Base-by-base conservation (phyloP, 2,888 invertebrate genomes). In the Galerucella calmariensis region DNA sequence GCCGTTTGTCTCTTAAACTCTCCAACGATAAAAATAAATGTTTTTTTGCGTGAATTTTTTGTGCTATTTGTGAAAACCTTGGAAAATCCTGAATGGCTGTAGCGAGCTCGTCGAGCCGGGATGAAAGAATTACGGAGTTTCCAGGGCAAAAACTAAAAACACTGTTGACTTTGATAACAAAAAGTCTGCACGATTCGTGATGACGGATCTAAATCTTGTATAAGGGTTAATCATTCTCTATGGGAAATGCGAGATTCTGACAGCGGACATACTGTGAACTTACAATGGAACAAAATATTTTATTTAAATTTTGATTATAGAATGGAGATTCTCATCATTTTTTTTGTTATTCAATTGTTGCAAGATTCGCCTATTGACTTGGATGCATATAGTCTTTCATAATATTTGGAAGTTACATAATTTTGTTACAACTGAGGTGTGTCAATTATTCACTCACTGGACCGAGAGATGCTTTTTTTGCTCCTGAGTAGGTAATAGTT, bases 191-290 rank as follows among this genome's bases (percentile, higher is more conserved):
- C 48, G 72, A 44, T 66, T 71, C 66, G 72, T 59, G 66, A 72
- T 72, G 72, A 72, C 72, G 72, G 44, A 51, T 66, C 66, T 72
- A 66, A 72, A 72, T 72, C 72, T 72, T 72, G 72, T 72, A 66
- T 66, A 72, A 72, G 72, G 72, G 66, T 72, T 72, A 72, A 72
- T 72, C 66, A 72, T 56, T 72, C 66, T 72, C 51, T n/a, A 66
- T 59, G 72, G 66, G 59, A 72, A 66, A 56, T 11, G 66, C 27
- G 46, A 46, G 66, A 58, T 71, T 71, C 27, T 56, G 58, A 65
- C 58, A 68, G 11, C 44, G 44, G 68, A 59, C 69, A 35, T 8
- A 9, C 68, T n/a, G 2, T 11, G 12, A 24, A n/a, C 59, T 27
- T 27, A 61, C 35, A 35, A 61, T 20, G n/a, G 14, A 58, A 20